phyloP scores from a whole-genome alignment of 2,797 vertebrate genomes.

The Periophthalmus magnuspinnatus region DNA sequence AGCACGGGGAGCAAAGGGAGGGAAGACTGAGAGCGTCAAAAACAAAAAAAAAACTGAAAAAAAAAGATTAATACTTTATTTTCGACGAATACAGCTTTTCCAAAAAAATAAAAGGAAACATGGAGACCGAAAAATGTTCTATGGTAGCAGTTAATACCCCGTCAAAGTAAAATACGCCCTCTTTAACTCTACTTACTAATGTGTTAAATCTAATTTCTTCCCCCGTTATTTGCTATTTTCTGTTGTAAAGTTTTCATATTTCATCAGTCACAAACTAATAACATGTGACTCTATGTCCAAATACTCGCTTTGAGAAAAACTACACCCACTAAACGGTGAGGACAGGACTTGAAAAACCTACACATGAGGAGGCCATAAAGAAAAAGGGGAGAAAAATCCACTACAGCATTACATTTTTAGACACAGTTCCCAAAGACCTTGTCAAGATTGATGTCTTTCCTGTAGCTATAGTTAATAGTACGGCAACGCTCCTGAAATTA shows the following conservation, averaged over 20 bases:
- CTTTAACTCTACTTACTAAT: not conserved
- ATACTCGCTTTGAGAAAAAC: conserved; percentile 42
- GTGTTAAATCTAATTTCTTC: conserved; percentile 25
- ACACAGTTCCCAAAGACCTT: conserved; percentile 76
- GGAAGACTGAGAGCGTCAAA: no score
- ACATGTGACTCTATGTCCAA: conserved; percentile 40
- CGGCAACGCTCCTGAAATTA: conserved; percentile 78
- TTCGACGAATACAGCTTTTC: no score
- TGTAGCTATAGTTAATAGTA: conserved; percentile 77
- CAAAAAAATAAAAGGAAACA: no score
- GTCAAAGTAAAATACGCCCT: no score
- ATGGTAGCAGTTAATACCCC: no score
- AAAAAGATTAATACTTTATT: no score
- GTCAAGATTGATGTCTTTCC: conserved; percentile 78
- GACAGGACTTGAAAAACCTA: conserved; percentile 36
- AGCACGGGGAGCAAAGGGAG: no score
- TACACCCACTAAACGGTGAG: conserved; percentile 52
- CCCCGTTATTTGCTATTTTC: not conserved
- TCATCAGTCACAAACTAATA: conserved; percentile 44
- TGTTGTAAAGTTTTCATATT: conserved; percentile 4
- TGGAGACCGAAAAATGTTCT: no score
- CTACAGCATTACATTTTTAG: conserved; percentile 69
- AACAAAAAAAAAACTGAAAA: no score
- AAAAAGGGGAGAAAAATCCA: conserved; percentile 66
- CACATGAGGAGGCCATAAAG: conserved; percentile 49